phyloP scores from a whole-genome alignment of 2,888 invertebrate genomes.

The Celastrina argiolus region DNA sequence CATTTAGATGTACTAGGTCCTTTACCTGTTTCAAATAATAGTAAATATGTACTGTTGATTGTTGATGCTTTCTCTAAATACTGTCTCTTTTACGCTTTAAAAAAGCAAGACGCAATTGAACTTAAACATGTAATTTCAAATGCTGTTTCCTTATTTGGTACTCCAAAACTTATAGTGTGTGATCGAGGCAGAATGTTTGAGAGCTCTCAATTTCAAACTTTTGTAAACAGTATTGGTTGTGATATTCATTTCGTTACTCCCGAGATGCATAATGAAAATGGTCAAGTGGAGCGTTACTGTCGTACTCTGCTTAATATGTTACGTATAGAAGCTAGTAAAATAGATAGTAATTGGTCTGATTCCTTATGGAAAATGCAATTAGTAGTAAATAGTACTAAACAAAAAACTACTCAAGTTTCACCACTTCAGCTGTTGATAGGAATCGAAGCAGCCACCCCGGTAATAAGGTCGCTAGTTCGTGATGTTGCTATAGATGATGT shows the following conservation, averaged over 20 bases:
- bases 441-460: background rate
- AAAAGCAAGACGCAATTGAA: background rate
- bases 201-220: conserved; percentile 25
- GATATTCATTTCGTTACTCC: conserved; percentile 33
- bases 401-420: background rate
- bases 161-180: conserved; percentile 28
- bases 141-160: background rate
- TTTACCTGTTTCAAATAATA: background rate
- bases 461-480: background rate
- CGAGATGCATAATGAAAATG: conserved; percentile 33
- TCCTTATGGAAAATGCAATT: conserved; percentile 15
- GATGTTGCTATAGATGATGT: background rate
- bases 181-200: conserved; percentile 36
- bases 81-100: background rate
- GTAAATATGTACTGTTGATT: background rate
- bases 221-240: conserved; percentile 26
- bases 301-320: background rate
- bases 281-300: conserved; percentile 26
- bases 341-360: background rate
- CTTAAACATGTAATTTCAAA: background rate
- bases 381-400: conserved; percentile 1
- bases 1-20: background rate
- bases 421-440: background rate
- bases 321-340: background rate
- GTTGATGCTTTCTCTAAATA: background rate